Percentiles rank a stretch among this genome's conserved stretches.
Evolutionary conservation across 2,113 vertebrate genomes (phyloP).

Genomic region (Pimephales promelas): DNA sequence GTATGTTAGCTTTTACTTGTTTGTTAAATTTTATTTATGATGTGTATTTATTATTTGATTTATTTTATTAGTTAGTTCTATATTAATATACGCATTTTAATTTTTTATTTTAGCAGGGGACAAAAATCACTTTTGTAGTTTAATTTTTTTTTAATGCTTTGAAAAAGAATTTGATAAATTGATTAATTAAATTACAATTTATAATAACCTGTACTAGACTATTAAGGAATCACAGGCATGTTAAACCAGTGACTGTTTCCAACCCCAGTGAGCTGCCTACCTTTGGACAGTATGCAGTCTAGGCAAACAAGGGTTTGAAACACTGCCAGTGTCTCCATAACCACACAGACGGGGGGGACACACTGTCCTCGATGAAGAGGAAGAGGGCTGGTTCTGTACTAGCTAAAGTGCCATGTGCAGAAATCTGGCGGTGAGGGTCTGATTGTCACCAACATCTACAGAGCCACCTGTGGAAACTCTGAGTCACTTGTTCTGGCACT

Average conservation of each 20-base stretch:
- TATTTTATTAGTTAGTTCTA: too few relatives aligned
- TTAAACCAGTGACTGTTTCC: not conserved
- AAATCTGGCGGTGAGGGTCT: conserved; percentile 12
- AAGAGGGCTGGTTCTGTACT: not conserved
- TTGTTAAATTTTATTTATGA: too few relatives aligned
- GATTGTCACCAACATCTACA: conserved; percentile 14
- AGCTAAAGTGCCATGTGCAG: not conserved
- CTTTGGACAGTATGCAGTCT: not conserved
- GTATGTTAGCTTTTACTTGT: not conserved
- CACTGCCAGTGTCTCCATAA: not conserved
- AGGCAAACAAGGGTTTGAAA: not conserved
- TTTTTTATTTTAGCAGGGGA: not conserved
- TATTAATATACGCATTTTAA: not conserved
- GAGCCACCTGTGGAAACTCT: conserved; percentile 47
- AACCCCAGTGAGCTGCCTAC: not conserved
- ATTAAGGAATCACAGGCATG: not conserved
- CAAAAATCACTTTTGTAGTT: not conserved
- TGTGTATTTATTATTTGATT: too few relatives aligned
- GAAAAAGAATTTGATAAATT: too few relatives aligned
- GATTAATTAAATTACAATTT: too few relatives aligned
- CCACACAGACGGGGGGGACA: not conserved
- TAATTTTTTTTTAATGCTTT: not conserved
- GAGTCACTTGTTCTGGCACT: conserved; percentile 45
- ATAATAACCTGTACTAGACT: too few relatives aligned
- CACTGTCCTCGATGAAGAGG: conserved; percentile 6